Evolutionary conservation across 2,113 vertebrate species (phyloP).

Genomic region (Hyaena hyaena): DNA sequence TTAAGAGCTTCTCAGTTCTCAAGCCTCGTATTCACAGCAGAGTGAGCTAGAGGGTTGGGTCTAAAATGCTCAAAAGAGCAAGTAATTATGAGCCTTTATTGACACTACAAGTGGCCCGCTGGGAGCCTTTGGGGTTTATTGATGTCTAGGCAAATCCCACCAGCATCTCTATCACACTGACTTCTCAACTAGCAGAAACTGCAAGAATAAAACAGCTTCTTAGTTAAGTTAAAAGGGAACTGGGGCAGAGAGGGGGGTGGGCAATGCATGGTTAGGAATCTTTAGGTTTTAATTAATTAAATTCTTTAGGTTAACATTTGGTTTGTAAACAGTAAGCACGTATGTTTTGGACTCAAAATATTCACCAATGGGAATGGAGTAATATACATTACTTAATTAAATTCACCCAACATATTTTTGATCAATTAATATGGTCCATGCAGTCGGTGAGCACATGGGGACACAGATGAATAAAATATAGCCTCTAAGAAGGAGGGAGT

Average conservation of each 20-base stretch:
- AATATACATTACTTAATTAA: not conserved
- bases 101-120: slow-evolving; percentile 62
- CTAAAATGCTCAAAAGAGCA: slow-evolving; percentile 72
- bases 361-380: not conserved
- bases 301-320: not conserved
- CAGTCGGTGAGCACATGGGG: not conserved
- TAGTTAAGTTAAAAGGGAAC: slow-evolving; percentile 19
- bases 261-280: not conserved
- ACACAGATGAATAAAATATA: not conserved
- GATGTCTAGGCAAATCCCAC: slow-evolving; percentile 59
- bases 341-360: slow-evolving; percentile 24
- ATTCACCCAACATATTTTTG: not conserved
- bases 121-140: slow-evolving; percentile 72
- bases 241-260: not conserved
- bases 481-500: not conserved
- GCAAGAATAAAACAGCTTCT: slow-evolving; percentile 5
- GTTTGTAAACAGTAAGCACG: not conserved
- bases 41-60: not conserved
- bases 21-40: not conserved
- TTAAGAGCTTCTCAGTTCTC: not conserved
- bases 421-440: not conserved
- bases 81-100: slow-evolving; percentile 74
- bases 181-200: slow-evolving; percentile 39
- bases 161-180: slow-evolving; percentile 40
- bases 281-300: not conserved